Evolutionary conservation across 2,113 vertebrate species (phyloP).

Genomic region (Pomatorhinus ruficollis): DNA sequence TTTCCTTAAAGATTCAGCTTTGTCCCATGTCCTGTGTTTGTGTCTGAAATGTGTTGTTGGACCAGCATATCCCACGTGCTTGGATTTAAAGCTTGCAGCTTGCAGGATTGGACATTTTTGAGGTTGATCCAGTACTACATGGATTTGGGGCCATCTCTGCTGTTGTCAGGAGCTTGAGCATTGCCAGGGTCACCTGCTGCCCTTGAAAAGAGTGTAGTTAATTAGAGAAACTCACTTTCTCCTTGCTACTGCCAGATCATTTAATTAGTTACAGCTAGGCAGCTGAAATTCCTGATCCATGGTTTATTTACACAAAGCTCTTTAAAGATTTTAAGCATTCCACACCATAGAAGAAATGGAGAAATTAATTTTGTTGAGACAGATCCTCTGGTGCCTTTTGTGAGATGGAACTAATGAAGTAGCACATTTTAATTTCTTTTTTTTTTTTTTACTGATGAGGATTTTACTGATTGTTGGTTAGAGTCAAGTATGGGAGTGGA

Average conservation of each 20-base stretch:
- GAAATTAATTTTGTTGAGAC: not conserved
- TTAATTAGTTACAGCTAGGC: not conserved
- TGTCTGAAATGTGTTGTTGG: not conserved
- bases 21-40: not conserved
- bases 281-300: not conserved
- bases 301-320: not conserved
- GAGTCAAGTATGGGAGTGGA: not conserved
- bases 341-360: not conserved
- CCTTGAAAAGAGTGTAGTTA: not conserved
- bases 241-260: not conserved
- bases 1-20: not conserved
- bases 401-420: not conserved
- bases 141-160: not conserved
- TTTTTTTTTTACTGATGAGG: not conserved
- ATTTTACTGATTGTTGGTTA: not conserved
- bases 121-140: not conserved
- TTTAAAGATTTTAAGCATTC: not conserved
- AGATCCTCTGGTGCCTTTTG: not conserved
- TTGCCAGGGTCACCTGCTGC: not conserved
- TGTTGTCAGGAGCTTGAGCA: not conserved
- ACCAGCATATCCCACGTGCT: fast-evolving
- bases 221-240: not conserved
- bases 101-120: not conserved
- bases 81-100: not conserved
- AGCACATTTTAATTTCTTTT: not conserved